Conservation (phyloP, 2,888 invertebrate genomes). For the Spatulosminthurus flaviceps region DNA sequence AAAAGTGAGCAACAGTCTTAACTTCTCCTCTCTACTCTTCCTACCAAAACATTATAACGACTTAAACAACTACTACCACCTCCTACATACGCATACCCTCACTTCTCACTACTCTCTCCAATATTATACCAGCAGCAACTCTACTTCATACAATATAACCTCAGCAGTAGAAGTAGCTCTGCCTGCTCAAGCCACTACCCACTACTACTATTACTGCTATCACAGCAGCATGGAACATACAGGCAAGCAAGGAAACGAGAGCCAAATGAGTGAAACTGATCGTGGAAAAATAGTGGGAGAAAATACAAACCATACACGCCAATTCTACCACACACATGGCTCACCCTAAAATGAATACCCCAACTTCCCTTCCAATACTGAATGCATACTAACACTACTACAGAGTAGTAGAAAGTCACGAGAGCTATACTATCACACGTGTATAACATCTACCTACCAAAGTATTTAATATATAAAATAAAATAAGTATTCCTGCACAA, state of each 20-base stretch:
- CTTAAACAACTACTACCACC: constrained; percentile 8
- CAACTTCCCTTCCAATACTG: neutral
- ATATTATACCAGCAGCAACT: too few relatives aligned
- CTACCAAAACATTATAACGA: constrained; percentile 7
- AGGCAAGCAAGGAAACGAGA: constrained; percentile 9
- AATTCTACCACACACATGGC: constrained; percentile 14
- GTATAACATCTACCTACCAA: neutral
- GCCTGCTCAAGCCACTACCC: neutral
- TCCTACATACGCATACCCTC: neutral
- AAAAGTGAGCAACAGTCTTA: constrained; percentile 23
- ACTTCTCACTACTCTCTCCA: too few relatives aligned
- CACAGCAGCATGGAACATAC: neutral
- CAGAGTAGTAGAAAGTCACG: neutral
- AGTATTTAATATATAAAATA: neutral
- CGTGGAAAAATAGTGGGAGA: constrained; percentile 32
- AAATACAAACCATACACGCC: constrained; percentile 26
- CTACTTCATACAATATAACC: too few relatives aligned
- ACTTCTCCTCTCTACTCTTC: neutral
- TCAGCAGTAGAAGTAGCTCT: too few relatives aligned
- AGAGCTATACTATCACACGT: neutral
- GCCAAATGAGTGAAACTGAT: constrained; percentile 29
- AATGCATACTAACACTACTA: neutral
- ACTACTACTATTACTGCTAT: neutral
- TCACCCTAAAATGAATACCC: constrained; percentile 8
- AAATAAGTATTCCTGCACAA: too few relatives aligned